Percentiles rank a stretch among this genome's conserved stretches.
These are phyloP conservation scores for Catharus bicknelli DNA, from an alignment of 2,113 vertebrate species.

Conservation along the genomic window DNA sequence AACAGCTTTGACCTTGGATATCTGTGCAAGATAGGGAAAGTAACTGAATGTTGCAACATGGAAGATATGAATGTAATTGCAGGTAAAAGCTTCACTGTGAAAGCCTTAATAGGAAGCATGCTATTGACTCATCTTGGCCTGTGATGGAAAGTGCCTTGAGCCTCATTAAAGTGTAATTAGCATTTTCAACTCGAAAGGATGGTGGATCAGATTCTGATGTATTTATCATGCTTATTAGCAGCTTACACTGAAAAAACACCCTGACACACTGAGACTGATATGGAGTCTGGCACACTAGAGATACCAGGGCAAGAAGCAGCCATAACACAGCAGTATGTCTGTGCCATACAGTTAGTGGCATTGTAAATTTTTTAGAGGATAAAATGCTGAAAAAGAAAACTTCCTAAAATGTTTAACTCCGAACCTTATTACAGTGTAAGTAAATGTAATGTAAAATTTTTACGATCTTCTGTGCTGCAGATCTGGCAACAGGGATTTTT, in stretches of 20 bases:
- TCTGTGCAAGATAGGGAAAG: not conserved
- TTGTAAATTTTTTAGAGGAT: not conserved
- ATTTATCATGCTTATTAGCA: slow-evolving; percentile 1
- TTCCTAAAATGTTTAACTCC: not conserved
- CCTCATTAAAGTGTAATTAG: slow-evolving; percentile 3
- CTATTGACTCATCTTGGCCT: not conserved
- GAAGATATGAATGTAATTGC: not conserved
- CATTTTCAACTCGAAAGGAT: not conserved
- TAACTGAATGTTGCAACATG: not conserved
- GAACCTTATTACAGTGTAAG: not conserved
- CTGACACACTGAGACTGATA: not conserved
- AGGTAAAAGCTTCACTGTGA: not conserved
- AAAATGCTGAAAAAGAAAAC: not conserved
- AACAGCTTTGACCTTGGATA: not conserved
- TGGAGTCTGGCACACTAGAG: not conserved
- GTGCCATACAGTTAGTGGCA: not conserved
- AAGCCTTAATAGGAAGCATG: not conserved
- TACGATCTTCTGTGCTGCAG: rapidly evolving
- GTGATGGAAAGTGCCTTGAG: not conserved
- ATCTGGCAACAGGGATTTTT: not conserved
- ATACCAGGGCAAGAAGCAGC: not conserved
- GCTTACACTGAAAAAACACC: not conserved
- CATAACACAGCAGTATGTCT: not conserved
- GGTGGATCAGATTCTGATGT: not conserved
- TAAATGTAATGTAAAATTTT: not conserved